Evolutionary conservation across 2,797 vertebrate species (phyloP).

Genomic region (Naso thynnoides): DNA sequence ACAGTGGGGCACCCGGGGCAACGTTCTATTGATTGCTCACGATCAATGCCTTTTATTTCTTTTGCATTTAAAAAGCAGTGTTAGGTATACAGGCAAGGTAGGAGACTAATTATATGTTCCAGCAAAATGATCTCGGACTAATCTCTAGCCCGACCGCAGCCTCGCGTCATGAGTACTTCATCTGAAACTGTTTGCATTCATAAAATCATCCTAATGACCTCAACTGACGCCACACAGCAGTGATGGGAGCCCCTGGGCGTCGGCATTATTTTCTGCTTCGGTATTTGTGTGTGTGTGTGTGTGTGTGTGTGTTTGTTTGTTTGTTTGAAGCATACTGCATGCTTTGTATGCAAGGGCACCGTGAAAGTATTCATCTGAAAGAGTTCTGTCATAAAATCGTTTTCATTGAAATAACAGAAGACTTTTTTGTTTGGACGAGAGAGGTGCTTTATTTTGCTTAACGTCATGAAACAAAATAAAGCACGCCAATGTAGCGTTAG

Average conservation of each 20-base stretch:
- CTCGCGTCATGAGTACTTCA: conserved; percentile 67
- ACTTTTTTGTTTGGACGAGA: not conserved
- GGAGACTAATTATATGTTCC: conserved; percentile 67
- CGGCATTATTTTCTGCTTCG: conserved; percentile 13
- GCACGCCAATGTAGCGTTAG: no score
- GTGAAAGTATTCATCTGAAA: conserved; percentile 27
- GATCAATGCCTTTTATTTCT: conserved; percentile 72
- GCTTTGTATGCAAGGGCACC: not conserved
- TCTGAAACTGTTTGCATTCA: conserved; percentile 68
- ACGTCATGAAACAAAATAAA: not conserved
- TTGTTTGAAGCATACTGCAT: conserved; percentile 10
- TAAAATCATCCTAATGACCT: conserved; percentile 70
- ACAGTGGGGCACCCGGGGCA: conserved; percentile 44
- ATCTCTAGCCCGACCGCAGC: conserved; percentile 50
- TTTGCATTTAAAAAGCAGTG: conserved; percentile 64
- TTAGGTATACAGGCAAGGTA: conserved; percentile 31
- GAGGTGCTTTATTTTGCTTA: not conserved
- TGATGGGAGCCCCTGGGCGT: conserved; percentile 36
- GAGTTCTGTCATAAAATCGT: conserved; percentile 19
- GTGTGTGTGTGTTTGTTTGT: conserved; percentile 10
- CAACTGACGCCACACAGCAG: conserved; percentile 58
- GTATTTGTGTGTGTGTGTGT: conserved; percentile 11
- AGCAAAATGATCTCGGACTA: conserved; percentile 60
- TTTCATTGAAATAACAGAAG: conserved; percentile 9
- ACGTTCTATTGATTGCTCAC: conserved; percentile 57